Conservation (phyloP, 1,140 invertebrate genomes). For the Zaprionus nigranus region DNA sequence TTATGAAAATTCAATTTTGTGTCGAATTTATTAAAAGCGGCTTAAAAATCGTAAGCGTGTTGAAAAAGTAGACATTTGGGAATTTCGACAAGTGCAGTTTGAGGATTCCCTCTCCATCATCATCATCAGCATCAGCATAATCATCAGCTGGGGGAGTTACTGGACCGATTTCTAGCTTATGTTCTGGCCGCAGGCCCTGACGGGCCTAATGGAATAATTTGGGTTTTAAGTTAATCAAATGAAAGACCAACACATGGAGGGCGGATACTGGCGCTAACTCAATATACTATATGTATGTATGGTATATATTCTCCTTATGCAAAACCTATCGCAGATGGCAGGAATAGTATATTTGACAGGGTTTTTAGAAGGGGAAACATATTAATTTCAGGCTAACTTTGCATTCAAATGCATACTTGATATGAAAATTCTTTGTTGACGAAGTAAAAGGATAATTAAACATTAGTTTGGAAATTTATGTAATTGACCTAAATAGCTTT, state of each 20-base stretch:
- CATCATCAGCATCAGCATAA: constrained; percentile 20
- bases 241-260: constrained; percentile 10
- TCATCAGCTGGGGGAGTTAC: constrained; percentile 21
- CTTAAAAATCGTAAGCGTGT: constrained; percentile 78
- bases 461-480: too few relatives aligned
- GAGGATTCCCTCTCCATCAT: not conserved
- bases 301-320: constrained; percentile 3
- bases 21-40: constrained; percentile 84
- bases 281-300: constrained; percentile 24
- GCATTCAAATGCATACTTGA: not conserved
- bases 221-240: constrained; percentile 64
- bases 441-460: not conserved
- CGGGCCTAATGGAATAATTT: constrained; percentile 70
- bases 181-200: constrained; percentile 59
- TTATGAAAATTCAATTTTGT: constrained; percentile 84
- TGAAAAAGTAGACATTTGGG: constrained; percentile 82
- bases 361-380: not conserved
- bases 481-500: too few relatives aligned
- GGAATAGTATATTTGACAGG: constrained; percentile 18
- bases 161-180: constrained; percentile 39
- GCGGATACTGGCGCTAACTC: constrained; percentile 12
- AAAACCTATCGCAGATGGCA: constrained; percentile 48
- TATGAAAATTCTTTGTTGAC: not conserved
- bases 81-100: constrained; percentile 72
- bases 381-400: not conserved